Conservation (phyloP, 1,140 invertebrate genomes). For the Caenorhabditis remanei region DNA sequence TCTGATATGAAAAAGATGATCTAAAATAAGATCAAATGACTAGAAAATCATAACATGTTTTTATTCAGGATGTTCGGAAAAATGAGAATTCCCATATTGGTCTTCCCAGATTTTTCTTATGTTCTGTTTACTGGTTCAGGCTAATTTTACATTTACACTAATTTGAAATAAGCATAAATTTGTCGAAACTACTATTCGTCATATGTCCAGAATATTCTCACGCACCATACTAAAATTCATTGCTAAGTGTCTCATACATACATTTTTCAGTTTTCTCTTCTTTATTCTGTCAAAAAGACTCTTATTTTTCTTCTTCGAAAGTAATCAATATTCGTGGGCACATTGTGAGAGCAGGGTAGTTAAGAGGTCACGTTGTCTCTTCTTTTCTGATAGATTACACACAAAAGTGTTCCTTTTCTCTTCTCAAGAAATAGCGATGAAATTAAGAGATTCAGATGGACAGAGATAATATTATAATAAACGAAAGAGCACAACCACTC, state of each 20-base stretch:
- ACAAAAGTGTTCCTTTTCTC: not conserved
- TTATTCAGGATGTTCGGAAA: not conserved
- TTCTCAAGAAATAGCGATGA: not conserved
- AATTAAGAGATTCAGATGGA: not conserved
- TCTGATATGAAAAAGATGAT: not conserved
- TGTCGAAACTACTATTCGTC: too few relatives aligned
- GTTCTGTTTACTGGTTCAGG: too few relatives aligned
- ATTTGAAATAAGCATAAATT: too few relatives aligned
- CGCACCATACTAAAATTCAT: not conserved
- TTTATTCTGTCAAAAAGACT: not conserved
- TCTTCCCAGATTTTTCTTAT: too few relatives aligned
- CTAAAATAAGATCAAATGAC: not conserved
- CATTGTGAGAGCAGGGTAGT: not conserved
- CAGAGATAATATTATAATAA: not conserved
- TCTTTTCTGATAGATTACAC: not conserved
- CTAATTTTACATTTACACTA: too few relatives aligned
- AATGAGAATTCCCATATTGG: not conserved
- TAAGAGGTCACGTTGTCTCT: not conserved
- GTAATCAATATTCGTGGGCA: conserved; percentile 6
- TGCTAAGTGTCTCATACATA: not conserved
- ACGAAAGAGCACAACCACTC: not conserved
- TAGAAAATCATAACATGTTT: not conserved
- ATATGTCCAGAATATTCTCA: too few relatives aligned
- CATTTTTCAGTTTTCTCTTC: not conserved
- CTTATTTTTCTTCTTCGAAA: not conserved